Conservation (phyloP, 2,888 invertebrate genomes). For the Autographa pulchrina region DNA sequence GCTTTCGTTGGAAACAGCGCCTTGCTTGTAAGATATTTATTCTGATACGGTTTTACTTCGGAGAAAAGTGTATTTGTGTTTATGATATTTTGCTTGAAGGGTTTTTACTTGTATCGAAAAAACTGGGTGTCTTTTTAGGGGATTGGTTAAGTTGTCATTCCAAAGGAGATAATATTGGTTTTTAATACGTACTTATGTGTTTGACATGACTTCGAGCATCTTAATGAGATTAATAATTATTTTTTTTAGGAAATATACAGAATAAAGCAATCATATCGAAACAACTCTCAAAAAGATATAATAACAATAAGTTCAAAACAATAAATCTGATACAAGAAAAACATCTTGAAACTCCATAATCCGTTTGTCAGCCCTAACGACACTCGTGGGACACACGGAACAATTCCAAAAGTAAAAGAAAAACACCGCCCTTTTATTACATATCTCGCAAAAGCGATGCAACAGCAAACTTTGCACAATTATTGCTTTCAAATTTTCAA, state of each 20-base stretch:
- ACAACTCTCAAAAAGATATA: neutral
- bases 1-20: neutral
- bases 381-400: conserved; percentile 48
- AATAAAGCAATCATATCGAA: neutral
- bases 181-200: too few species aligned
- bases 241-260: neutral
- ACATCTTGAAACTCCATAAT: conserved; percentile 37
- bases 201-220: too few species aligned
- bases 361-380: conserved; percentile 35
- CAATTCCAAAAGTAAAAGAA: conserved; percentile 45
- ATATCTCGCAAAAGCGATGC: neutral
- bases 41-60: neutral
- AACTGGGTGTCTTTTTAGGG: neutral
- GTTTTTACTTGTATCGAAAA: neutral
- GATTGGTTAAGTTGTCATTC: too few species aligned
- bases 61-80: neutral
- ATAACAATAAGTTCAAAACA: conserved; percentile 9
- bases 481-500: neutral
- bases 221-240: too few species aligned
- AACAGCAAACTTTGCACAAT: neutral
- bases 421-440: conserved; percentile 22
- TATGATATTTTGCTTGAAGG: too few species aligned
- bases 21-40: neutral
- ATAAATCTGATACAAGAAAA: conserved; percentile 34
- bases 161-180: too few species aligned